A percentile compares a stretch with the other conserved stretches of the same genome.
phyloP scores from a whole-genome alignment of 2,797 vertebrate genomes.

The Yasuhikotakia modesta region DNA sequence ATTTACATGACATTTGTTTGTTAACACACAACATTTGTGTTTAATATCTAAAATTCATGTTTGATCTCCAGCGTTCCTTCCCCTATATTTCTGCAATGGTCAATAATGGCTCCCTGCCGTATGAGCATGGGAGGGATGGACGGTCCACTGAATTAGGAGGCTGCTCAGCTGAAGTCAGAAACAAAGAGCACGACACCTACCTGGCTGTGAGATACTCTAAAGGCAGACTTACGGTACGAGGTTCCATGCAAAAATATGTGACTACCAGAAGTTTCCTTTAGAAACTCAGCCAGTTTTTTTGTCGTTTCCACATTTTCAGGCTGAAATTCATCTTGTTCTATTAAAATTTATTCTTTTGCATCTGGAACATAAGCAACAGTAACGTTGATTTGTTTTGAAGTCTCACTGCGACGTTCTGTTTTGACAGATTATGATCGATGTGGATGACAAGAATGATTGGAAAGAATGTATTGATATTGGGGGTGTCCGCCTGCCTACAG shows the following conservation, averaged over 20 bases:
- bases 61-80: constrained; percentile 85
- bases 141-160: constrained; percentile 89
- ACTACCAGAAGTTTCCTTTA: too few species aligned
- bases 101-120: constrained; percentile 91
- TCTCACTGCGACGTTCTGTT: not conserved
- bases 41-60: not conserved
- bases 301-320: too few species aligned
- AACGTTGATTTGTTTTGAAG: too few species aligned
- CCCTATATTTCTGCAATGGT: constrained; percentile 96
- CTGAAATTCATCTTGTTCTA: too few species aligned
- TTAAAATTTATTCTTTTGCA: too few species aligned
- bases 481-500: constrained; percentile 91
- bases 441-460: constrained; percentile 95
- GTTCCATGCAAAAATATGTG: not conserved
- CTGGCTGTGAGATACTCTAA: constrained; percentile 93
- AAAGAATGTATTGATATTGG: constrained; percentile 95
- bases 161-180: constrained; percentile 90
- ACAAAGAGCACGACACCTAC: constrained; percentile 93
- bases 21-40: not conserved
- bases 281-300: too few species aligned
- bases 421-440: constrained; percentile 90
- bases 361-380: not conserved
- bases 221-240: constrained; percentile 89
- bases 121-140: constrained; percentile 94
- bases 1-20: not conserved